These are phyloP conservation scores for Danio albolineatus DNA, from an alignment of 2,797 vertebrate species.

Conservation along the genomic window DNA sequence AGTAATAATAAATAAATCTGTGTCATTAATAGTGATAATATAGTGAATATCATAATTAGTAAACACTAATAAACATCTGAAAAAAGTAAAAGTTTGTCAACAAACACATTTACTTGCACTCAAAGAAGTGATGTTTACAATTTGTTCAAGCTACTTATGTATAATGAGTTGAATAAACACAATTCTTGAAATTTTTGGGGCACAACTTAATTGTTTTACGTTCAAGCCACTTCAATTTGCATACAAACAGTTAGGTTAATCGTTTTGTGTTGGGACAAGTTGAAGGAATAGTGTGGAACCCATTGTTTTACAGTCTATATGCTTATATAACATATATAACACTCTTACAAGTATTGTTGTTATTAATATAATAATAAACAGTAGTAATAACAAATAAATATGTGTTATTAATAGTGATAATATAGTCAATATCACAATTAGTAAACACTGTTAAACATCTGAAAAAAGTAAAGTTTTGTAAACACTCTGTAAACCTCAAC, in stretches of 20 bases:
- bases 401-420: background rate
- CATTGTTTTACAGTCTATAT: too few species aligned
- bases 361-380: background rate
- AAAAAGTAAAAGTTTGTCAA: background rate
- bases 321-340: background rate
- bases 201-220: too few species aligned
- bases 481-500: slow-evolving; percentile 9
- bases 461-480: slow-evolving; percentile 5
- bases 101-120: too few species aligned
- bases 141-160: too few species aligned
- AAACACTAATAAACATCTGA: background rate
- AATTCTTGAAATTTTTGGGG: too few species aligned
- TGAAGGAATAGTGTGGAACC: too few species aligned
- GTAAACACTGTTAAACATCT: background rate
- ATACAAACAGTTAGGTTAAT: too few species aligned
- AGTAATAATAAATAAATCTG: background rate
- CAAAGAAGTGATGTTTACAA: too few species aligned
- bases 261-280: too few species aligned
- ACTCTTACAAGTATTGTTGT: background rate
- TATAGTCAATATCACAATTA: slow-evolving; percentile 5
- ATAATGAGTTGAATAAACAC: too few species aligned
- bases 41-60: background rate
- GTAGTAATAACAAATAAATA: background rate
- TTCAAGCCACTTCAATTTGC: too few species aligned
- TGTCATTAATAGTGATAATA: background rate